phyloP scores from a whole-genome alignment of 2,113 vertebrate species.

The Megalops atlanticus region DNA sequence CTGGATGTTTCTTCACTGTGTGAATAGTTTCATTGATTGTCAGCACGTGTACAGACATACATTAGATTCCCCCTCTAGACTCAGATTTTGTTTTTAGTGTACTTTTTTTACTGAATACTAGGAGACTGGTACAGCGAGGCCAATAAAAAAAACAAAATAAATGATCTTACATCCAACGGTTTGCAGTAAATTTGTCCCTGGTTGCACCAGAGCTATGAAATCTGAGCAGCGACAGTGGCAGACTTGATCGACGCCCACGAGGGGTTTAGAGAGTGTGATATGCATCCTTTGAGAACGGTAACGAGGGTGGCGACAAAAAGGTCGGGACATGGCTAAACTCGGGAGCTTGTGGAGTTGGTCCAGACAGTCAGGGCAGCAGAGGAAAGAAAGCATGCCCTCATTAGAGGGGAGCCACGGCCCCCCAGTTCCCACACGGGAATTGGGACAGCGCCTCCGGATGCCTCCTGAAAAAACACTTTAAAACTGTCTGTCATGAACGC shows the following conservation, averaged over 20 bases:
- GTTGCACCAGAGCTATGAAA: background rate
- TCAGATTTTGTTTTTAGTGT: no score
- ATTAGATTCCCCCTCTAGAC: no score
- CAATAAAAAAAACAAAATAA: background rate
- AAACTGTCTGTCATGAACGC: background rate
- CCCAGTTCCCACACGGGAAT: background rate
- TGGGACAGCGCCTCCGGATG: background rate
- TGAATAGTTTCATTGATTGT: no score
- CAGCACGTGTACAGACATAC: no score
- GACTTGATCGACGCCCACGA: background rate
- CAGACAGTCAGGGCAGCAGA: background rate
- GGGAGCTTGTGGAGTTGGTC: background rate
- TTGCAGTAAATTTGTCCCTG: background rate
- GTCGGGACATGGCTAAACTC: background rate
- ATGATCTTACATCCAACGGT: background rate
- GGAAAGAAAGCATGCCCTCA: background rate
- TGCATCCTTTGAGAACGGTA: background rate
- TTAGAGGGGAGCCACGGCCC: background rate
- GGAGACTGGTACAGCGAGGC: background rate
- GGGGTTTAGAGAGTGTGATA: background rate
- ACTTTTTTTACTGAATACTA: background rate
- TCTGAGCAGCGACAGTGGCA: background rate
- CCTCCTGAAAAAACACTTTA: background rate
- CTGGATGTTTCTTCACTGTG: no score
- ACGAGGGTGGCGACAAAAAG: background rate